Base-by-base conservation (phyloP, 2,113 vertebrate species). In the Corythornis cristatus region DNA sequence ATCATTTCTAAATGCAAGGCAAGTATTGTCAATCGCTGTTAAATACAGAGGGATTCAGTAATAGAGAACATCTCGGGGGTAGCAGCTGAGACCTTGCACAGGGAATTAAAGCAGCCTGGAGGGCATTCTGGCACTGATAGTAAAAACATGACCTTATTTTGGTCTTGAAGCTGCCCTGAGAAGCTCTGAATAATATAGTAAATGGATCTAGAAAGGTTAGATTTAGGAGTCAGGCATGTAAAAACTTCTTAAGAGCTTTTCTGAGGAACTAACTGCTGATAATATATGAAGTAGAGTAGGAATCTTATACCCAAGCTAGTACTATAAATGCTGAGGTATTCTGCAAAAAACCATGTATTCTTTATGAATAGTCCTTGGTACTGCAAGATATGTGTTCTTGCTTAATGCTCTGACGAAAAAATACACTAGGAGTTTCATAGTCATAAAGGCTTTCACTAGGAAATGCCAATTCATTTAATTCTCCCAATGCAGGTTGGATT, bases 211-310 rank as follows among this genome's bases (percentile, higher is more conserved):
- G 65, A 65, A 89, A 93, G 33, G 42, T 1, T 93, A 82, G 82
- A 93, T 85, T 92, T 92, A 89, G 58, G 37, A 91, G 77, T 65
- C 71, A 93, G 58, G 17, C 51, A 87, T 2, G 28, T 89, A 94
- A 94, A 92, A 64, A 61, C 50, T 68, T 50, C 82, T 89, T 85
- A 90, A 85, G 58, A 85, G 71, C 81, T 89, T 92, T 93, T 87
- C 89, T 87, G 71, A 92, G 95, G 93, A 95, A 66, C 51, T 76
- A 37, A 13, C 23, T 76, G 70, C 31, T 11, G 25, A 51, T 87
- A 87, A 84, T 61, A 83, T 58, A 83, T 76, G 54, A n/a, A 83
- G 62, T 35, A 70, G 42, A 82, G 28, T 29, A 88, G 45, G 50
- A 84, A 75, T 79, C 33, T 90, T 66, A 95, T 94, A 61, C 45